Conservation (phyloP, 2,797 vertebrate species). For the Esox masquinongy region DNA sequence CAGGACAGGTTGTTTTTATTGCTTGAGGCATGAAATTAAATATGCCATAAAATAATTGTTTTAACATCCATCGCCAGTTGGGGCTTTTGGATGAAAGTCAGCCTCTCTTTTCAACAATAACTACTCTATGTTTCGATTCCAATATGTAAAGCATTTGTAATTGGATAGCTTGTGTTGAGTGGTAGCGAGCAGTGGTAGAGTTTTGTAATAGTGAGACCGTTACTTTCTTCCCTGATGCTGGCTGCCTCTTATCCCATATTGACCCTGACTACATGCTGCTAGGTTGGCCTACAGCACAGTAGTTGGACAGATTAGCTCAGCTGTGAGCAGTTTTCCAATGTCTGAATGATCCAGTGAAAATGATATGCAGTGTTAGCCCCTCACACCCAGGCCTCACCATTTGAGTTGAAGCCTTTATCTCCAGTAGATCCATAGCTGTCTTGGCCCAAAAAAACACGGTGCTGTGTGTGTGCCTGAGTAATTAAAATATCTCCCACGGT, state of each 20-base stretch:
- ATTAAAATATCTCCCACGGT: slow-evolving; percentile 5
- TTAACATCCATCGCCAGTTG: not conserved
- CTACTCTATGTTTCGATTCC: not conserved
- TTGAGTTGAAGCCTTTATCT: not conserved
- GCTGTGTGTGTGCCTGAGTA: not conserved
- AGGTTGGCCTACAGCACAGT: not conserved
- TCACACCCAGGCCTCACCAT: not conserved
- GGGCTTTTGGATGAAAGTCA: not conserved
- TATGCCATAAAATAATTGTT: slow-evolving; percentile 10
- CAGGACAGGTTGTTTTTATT: slow-evolving; percentile 26
- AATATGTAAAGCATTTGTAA: not conserved
- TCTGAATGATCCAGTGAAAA: not conserved
- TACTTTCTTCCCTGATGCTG: not conserved
- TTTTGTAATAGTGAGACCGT: not conserved
- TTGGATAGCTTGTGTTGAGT: not conserved
- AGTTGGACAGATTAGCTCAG: not conserved
- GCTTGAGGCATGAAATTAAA: slow-evolving; percentile 20
- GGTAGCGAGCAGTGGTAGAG: not conserved
- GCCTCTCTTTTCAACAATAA: not conserved
- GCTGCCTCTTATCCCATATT: not conserved
- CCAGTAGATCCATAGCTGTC: not conserved
- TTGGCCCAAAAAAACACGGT: not conserved
- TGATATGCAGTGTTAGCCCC: not conserved
- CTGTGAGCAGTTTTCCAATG: not conserved
- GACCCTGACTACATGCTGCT: not conserved